Percentiles rank a stretch among this genome's conserved stretches.
These are phyloP conservation scores for Sebastes fasciatus DNA, from an alignment of 2,113 vertebrate species.

Conservation along the genomic window DNA sequence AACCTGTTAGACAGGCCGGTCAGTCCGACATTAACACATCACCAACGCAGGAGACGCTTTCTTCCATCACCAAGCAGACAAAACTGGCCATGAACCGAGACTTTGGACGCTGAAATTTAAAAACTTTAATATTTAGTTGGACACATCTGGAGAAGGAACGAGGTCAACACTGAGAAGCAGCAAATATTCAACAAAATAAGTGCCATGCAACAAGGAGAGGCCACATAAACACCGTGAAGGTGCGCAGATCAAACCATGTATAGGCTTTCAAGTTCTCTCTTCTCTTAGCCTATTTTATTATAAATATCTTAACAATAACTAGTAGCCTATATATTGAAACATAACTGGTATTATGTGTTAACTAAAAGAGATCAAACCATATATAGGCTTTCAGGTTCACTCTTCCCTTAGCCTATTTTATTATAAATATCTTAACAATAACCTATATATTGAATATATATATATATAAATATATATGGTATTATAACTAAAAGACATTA, in stretches of 20 bases:
- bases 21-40: neutral
- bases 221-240: neutral
- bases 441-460: neutral
- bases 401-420: too few species aligned
- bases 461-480: too few species aligned
- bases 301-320: neutral
- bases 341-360: too few species aligned
- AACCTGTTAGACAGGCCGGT: slow-evolving; percentile 1
- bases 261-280: neutral
- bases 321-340: too few species aligned
- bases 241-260: neutral
- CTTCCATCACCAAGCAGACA: neutral
- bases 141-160: too few species aligned
- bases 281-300: neutral
- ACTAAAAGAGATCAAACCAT: too few species aligned
- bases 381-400: too few species aligned
- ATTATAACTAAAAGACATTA: neutral
- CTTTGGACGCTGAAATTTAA: neutral
- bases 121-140: neutral
- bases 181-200: neutral
- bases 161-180: neutral
- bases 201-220: neutral
- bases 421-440: too few species aligned
- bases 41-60: neutral
- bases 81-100: neutral